Base-by-base conservation (phyloP, 1,140 invertebrate species). In the Delia radicum region DNA sequence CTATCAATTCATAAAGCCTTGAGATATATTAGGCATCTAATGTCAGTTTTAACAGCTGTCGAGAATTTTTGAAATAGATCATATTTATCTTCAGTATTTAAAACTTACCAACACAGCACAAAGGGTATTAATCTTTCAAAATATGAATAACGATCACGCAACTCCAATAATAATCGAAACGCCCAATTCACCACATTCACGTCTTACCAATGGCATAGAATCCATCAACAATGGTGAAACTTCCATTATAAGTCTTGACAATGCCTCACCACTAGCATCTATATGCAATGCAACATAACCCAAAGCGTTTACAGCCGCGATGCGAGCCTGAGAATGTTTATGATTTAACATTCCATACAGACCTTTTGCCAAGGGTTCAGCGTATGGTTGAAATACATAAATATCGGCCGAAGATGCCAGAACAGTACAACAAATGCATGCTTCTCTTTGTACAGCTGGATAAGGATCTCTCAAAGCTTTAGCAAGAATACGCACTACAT, bases 301-400 rank as follows among this genome's bases (percentile, higher is more conserved):
- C 74, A 96, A 90, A 37, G 93, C 91, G 84, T 90, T 89, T 27
- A 97, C 87, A 24, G 93, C 91, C 42, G 91, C 88, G 5, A 92
- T 89, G 78, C 95, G 87, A 55, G 96, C 91, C 87, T 90, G 92
- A 65, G 91, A 94, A 85, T 95, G 94, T 80, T 95, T 94, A 86
- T 96, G 95, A 63, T 89, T 87, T 77, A 96, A 90, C 81, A 92
- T 91, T 27, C 86, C 86, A 18, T 95, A 81, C 0, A 96, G 86
- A 12, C 95, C 93, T 79, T 92, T 91, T 0, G 95, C 89, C 72
- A 95, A 87, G 48, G 86, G 88, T 78, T 94, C 93, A 0, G 92
- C 92, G 77, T 91, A 91, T 55, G 90, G 87, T 79, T 95, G 93
- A 83, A 96, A 93, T 81, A 88, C 87, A n/a, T 90, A 88, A 10